phyloP scores from a whole-genome alignment of 2,888 invertebrate species.

The Eupithecia insigniata region DNA sequence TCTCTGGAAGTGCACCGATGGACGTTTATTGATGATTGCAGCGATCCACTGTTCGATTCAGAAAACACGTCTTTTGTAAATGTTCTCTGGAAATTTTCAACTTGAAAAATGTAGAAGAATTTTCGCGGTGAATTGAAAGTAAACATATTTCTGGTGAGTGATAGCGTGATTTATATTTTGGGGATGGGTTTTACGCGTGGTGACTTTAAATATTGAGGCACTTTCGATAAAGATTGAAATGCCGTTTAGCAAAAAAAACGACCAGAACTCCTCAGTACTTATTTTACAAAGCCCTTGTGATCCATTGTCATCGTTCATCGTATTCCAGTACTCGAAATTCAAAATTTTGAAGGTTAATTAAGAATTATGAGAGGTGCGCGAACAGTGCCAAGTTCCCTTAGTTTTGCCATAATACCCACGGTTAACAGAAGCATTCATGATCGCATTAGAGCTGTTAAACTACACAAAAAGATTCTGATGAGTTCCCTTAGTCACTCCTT shows the following conservation, averaged over 20 bases:
- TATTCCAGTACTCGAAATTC: background rate
- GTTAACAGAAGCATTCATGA: too few species aligned
- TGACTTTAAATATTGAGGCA: background rate
- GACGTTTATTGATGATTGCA: slow-evolving; percentile 50
- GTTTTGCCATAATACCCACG: too few species aligned
- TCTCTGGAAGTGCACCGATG: slow-evolving; percentile 43
- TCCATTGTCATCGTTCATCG: background rate
- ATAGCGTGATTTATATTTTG: slow-evolving; percentile 24
- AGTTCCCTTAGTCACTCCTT: too few species aligned
- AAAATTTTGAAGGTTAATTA: too few species aligned
- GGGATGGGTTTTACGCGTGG: background rate
- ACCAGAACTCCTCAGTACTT: background rate
- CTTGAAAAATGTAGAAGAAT: slow-evolving; percentile 25
- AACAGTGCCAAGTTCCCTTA: background rate
- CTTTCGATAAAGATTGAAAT: background rate
- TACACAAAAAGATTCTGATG: too few species aligned
- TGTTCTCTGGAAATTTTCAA: slow-evolving; percentile 26
- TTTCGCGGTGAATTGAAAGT: slow-evolving; percentile 38
- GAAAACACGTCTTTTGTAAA: slow-evolving; percentile 37
- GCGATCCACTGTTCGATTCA: slow-evolving; percentile 35
- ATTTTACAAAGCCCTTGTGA: background rate
- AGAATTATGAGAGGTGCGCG: background rate
- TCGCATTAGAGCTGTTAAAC: too few species aligned
- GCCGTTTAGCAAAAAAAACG: background rate
- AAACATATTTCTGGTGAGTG: slow-evolving; percentile 33